These are phyloP conservation scores for Aptenodytes forsteri DNA, from an alignment of 2,113 vertebrate species.

Conservation along the genomic window DNA sequence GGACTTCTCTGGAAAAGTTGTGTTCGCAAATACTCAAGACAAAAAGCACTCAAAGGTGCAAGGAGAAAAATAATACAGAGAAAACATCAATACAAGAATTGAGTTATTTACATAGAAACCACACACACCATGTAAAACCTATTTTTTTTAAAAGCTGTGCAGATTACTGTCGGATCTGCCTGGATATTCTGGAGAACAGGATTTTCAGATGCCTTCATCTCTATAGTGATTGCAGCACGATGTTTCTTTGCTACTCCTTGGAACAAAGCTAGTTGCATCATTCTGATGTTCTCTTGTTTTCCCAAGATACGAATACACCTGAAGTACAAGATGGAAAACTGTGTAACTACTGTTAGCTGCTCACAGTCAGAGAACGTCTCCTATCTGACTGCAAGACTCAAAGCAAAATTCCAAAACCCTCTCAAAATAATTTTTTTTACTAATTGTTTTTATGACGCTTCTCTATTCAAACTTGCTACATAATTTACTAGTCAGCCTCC, in stretches of 20 bases:
- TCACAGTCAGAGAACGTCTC: not conserved
- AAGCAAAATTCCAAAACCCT: not conserved
- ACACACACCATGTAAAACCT: conserved; percentile 93
- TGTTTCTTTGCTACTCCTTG: conserved; percentile 91
- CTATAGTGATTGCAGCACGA: conserved; percentile 88
- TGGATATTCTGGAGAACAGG: conserved; percentile 88
- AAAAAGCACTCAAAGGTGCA: not conserved
- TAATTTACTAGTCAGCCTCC: not conserved
- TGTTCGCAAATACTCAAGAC: not conserved
- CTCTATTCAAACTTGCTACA: not conserved
- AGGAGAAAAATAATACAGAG: not conserved
- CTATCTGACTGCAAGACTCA: not conserved
- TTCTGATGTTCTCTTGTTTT: conserved; percentile 96
- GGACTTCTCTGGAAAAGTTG: not conserved
- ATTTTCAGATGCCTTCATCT: conserved; percentile 98
- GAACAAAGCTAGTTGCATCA: conserved; percentile 91
- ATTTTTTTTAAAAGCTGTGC: conserved; percentile 97
- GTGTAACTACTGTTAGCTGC: not conserved
- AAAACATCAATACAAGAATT: not conserved
- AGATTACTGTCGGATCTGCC: conserved; percentile 92
- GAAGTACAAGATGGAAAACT: not conserved
- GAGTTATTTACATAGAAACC: not conserved
- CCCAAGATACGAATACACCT: conserved; percentile 97
- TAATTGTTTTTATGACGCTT: not conserved
- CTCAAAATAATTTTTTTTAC: not conserved